phyloP scores from a whole-genome alignment of 2,888 invertebrate species.

The Alentia gelatinosa region DNA sequence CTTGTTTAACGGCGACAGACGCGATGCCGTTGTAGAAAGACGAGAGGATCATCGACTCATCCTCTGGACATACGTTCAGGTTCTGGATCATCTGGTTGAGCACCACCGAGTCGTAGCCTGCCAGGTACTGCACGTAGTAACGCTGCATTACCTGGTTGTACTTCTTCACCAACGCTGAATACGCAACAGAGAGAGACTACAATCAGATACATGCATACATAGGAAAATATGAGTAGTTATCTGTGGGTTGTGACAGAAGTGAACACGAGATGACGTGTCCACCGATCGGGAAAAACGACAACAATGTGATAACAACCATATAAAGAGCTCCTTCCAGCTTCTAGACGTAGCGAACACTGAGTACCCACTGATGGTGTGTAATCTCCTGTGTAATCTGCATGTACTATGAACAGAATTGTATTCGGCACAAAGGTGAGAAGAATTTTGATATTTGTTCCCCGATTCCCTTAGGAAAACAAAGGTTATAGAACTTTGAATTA shows the following conservation, averaged over 20 bases:
- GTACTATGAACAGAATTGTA: no score
- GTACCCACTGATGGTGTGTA: no score
- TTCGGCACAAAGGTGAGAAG: no score
- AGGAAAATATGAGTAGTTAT: not conserved
- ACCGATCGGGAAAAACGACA: no score
- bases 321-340: not conserved
- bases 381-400: not conserved
- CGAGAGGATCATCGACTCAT: slow-evolving; percentile 95
- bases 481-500: not conserved
- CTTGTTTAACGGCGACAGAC: slow-evolving; percentile 86
- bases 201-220: not conserved
- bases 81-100: slow-evolving; percentile 84
- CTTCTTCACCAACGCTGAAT: slow-evolving; percentile 90
- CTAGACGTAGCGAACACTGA: no score
- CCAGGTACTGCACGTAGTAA: slow-evolving; percentile 97
- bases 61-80: slow-evolving; percentile 86
- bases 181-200: not conserved
- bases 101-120: slow-evolving; percentile 96
- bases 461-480: not conserved
- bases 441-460: not conserved
- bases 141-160: slow-evolving; percentile 98
- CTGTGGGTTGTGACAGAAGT: not conserved
- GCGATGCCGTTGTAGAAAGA: slow-evolving; percentile 93
- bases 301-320: not conserved
- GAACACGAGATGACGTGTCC: not conserved